phyloP scores from a whole-genome alignment of 2,888 invertebrate genomes.

The Oconnorella tubifera region DNA sequence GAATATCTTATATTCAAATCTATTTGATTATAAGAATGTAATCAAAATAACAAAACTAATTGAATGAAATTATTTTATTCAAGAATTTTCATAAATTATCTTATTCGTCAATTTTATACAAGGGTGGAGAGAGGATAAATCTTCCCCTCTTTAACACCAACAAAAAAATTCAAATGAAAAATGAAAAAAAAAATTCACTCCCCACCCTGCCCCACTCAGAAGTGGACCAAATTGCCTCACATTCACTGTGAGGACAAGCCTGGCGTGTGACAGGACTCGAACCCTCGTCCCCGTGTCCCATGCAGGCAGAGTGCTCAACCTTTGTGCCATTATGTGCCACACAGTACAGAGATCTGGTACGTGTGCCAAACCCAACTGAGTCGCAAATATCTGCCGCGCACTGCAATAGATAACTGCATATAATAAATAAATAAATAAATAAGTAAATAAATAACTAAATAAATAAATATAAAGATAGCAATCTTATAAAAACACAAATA shows the following conservation, averaged over 20 bases:
- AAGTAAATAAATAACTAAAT: slow-evolving; percentile 3
- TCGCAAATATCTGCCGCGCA: slow-evolving; percentile 8
- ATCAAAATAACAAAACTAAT: too few species aligned
- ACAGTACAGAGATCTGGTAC: slow-evolving; percentile 24
- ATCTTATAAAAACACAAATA: too few species aligned
- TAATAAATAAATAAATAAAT: not conserved
- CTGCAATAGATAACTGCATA: not conserved
- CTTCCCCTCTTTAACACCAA: not conserved
- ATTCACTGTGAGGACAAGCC: slow-evolving; percentile 42
- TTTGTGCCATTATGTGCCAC: slow-evolving; percentile 18
- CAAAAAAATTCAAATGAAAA: not conserved
- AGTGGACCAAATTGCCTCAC: slow-evolving; percentile 44
- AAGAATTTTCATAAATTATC: not conserved
- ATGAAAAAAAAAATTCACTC: not conserved
- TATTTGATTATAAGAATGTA: too few species aligned
- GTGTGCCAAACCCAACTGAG: slow-evolving; percentile 20
- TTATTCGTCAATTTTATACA: too few species aligned
- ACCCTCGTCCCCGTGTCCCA: not conserved
- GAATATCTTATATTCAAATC: too few species aligned
- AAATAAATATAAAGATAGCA: not conserved
- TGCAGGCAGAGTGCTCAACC: slow-evolving; percentile 7
- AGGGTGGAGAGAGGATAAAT: too few species aligned
- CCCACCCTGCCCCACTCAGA: slow-evolving; percentile 49
- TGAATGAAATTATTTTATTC: not conserved
- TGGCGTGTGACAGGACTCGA: slow-evolving; percentile 35